Evolutionary conservation across 2,888 invertebrate species (phyloP).

Genomic region (Eupithecia vulgata): DNA sequence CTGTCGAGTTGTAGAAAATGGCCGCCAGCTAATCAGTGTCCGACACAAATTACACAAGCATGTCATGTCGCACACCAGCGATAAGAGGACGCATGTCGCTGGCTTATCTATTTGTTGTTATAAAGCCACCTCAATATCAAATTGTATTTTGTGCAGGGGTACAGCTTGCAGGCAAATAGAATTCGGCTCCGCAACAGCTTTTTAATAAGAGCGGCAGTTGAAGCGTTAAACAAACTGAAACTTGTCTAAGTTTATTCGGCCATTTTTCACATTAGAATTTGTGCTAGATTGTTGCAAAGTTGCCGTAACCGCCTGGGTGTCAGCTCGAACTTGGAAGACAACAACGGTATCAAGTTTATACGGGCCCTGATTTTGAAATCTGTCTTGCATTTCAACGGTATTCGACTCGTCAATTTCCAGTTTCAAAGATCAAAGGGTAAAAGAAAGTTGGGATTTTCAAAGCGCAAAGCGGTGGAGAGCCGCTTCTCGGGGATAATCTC

Average conservation of each 20-base stretch:
- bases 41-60: slow-evolving; percentile 29
- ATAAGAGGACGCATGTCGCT: slow-evolving; percentile 38
- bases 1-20: slow-evolving; percentile 24
- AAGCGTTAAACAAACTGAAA: slow-evolving; percentile 16
- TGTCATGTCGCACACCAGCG: slow-evolving; percentile 34
- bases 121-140: slow-evolving; percentile 45
- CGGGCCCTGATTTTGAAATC: slow-evolving; percentile 14
- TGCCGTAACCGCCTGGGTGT: slow-evolving; percentile 32
- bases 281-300: slow-evolving; percentile 34
- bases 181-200: slow-evolving; percentile 42
- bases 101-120: slow-evolving; percentile 49
- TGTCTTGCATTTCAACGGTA: slow-evolving; percentile 28
- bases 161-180: slow-evolving; percentile 33
- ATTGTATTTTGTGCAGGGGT: slow-evolving; percentile 43
- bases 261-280: slow-evolving; percentile 41
- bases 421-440: slow-evolving; percentile 40
- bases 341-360: slow-evolving; percentile 27
- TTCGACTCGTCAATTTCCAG: slow-evolving; percentile 36
- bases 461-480: slow-evolving; percentile 40
- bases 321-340: slow-evolving; percentile 27
- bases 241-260: slow-evolving; percentile 47
- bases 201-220: slow-evolving; percentile 46
- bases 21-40: slow-evolving; percentile 28
- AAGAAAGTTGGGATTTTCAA: slow-evolving; percentile 42
- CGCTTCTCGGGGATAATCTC: slow-evolving; percentile 50